Evolutionary conservation across 2,113 vertebrate species (phyloP), one percentile per base, ranked within the genome.

Genomic region (Pyrgilauda ruficollis): DNA sequence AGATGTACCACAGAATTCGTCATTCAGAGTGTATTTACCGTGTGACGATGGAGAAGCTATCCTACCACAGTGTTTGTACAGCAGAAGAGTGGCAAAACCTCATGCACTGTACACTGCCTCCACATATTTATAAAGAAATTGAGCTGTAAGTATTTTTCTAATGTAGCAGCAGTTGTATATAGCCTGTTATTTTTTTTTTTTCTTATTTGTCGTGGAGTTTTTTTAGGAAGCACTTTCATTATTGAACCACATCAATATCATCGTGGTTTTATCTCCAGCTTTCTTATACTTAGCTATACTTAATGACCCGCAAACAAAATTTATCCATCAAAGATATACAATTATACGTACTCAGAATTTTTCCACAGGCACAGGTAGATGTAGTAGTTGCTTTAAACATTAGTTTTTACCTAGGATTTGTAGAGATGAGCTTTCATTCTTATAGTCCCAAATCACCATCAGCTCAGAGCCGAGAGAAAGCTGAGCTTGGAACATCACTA

Each of bases 21-120:
- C 99, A 99, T 97, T 99, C 99, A 23, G 99, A 99, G 98, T 99
- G 99, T 97, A 99, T 99, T 97, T 99, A 99, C 97, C 98, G 99
- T 90, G 99, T 99, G 70, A 99, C 99, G 0, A 99, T 99, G 99
- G 99, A 99, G 95, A 99, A 99, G 89, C 98, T 99, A 58, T 99
- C 99, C 22, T 99, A 99, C 94, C 99, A 99, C 92, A 99, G 99
- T 97, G 98, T 99, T 93, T 99, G 99, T 94, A 99, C 99, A 11
- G 98, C 98, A 4, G 99, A 99, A 93, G 99, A 99, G 96, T 99
- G 98, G 98, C 99, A 99, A 96, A 98, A 98, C 90, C 99, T 99
- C 66, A 98, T 99, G 96, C 98, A 96, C 74, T 98, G 99, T 96
- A 98, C 95, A 75, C 98, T 99, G 62, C 98, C 99, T 15, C 44